Percentiles rank a stretch among this genome's conserved stretches.
phyloP scores from a whole-genome alignment of 2,888 invertebrate genomes.

The Lasioglossum zephyrum region DNA sequence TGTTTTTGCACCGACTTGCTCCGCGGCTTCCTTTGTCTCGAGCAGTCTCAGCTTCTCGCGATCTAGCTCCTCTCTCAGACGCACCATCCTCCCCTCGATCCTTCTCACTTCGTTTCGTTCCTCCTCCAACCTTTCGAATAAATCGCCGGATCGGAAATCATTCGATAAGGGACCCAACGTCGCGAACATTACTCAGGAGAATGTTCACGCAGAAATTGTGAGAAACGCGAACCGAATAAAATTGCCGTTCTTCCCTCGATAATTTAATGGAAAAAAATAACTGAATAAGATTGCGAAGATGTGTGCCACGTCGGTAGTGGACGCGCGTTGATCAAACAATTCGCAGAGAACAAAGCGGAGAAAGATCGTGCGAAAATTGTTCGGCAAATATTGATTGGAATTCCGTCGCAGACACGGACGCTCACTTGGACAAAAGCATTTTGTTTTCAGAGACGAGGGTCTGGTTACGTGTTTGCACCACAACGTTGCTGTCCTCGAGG shows the following conservation, averaged over 20 bases:
- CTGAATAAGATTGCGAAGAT: no score
- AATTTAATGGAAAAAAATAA: not conserved
- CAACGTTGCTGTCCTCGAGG: slow-evolving; percentile 75
- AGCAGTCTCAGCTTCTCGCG: slow-evolving; percentile 34
- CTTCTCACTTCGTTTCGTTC: slow-evolving; percentile 40
- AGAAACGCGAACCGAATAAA: not conserved
- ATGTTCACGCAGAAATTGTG: not conserved
- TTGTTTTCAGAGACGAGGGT: slow-evolving; percentile 76
- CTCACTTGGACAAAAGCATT: slow-evolving; percentile 73
- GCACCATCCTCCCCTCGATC: slow-evolving; percentile 42
- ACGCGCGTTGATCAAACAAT: no score
- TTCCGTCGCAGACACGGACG: not conserved
- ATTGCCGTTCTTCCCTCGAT: not conserved
- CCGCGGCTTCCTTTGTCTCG: slow-evolving; percentile 19
- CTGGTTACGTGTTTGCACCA: slow-evolving; percentile 74
- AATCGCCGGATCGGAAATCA: not conserved
- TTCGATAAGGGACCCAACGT: not conserved
- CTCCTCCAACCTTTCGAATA: slow-evolving; percentile 54
- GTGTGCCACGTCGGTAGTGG: no score
- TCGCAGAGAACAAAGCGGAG: no score
- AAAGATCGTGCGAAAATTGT: no score
- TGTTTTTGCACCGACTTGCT: slow-evolving; percentile 23
- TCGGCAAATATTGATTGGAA: no score
- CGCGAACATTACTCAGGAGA: not conserved
- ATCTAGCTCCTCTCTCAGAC: slow-evolving; percentile 40